Conservation (phyloP, 2,888 invertebrate species). For the Hydriomena furcata region DNA sequence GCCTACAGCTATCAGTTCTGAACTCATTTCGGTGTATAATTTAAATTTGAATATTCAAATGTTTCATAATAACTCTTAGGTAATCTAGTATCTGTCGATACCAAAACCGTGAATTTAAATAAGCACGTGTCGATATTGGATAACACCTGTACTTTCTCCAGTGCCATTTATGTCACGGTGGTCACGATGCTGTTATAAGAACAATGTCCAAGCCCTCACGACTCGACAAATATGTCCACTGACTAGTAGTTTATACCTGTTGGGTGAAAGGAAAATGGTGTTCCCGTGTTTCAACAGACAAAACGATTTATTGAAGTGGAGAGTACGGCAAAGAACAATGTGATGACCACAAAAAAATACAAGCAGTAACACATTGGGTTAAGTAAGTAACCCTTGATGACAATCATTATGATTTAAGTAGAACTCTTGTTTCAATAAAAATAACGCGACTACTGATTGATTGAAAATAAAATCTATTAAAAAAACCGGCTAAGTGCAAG, state of each 20-base stretch:
- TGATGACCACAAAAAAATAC: too few relatives aligned
- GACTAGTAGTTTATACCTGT: background rate
- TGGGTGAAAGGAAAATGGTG: conserved; percentile 6
- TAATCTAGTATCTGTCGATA: background rate
- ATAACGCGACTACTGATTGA: too few relatives aligned
- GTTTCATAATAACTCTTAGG: background rate
- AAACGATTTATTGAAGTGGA: too few relatives aligned
- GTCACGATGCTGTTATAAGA: conserved; percentile 19
- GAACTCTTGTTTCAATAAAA: too few relatives aligned
- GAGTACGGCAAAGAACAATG: too few relatives aligned
- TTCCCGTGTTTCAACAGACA: background rate
- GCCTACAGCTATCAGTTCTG: too few relatives aligned
- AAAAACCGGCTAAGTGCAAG: too few relatives aligned
- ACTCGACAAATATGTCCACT: conserved; percentile 12
- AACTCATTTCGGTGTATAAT: too few relatives aligned
- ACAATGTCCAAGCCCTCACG: conserved; percentile 15
- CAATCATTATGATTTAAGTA: too few relatives aligned
- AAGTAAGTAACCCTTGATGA: too few relatives aligned
- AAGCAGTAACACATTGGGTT: too few relatives aligned
- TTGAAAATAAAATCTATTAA: too few relatives aligned
- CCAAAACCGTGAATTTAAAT: conserved; percentile 13
- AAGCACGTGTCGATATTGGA: conserved; percentile 37
- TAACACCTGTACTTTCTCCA: conserved; percentile 48
- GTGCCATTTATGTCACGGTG: conserved; percentile 25
- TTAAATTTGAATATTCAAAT: background rate